Evolutionary conservation across 2,113 vertebrate genomes (phyloP).

Genomic region (Phylloscopus trochilus): DNA sequence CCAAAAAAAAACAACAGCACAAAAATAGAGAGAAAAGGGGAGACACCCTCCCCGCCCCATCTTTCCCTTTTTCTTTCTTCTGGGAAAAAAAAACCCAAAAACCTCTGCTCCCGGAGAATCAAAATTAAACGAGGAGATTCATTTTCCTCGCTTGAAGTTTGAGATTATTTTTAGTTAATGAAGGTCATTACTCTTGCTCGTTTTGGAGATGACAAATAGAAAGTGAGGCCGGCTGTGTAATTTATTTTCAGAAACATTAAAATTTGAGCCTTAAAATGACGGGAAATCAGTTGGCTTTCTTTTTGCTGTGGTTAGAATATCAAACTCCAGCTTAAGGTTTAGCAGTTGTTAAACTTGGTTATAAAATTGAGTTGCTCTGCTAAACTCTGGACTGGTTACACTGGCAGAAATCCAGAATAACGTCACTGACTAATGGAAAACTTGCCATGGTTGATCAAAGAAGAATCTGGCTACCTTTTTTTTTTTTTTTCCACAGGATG

Average conservation of each 20-base stretch:
- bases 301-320: background rate
- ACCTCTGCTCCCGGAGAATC: background rate
- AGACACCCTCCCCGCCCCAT: accelerated
- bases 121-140: background rate
- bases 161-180: conserved; percentile 36
- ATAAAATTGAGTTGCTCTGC: background rate
- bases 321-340: background rate
- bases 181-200: conserved; percentile 24
- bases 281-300: background rate
- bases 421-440: background rate
- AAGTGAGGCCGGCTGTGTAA: background rate
- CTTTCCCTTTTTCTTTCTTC: background rate
- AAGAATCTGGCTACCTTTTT: background rate
- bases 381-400: background rate
- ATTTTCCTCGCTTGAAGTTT: conserved; percentile 16
- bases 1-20: background rate
- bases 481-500: background rate
- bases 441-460: background rate
- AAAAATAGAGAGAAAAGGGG: background rate
- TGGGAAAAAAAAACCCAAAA: background rate
- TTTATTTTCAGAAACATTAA: conserved; percentile 24
- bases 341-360: conserved; percentile 5
- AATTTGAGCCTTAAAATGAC: background rate
- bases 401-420: conserved; percentile 5
- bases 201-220: conserved; percentile 16